Evolutionary conservation across 2,113 vertebrate species (phyloP), one percentile per base, ranked within the genome.

Genomic region (Sceloporus undulatus): DNA sequence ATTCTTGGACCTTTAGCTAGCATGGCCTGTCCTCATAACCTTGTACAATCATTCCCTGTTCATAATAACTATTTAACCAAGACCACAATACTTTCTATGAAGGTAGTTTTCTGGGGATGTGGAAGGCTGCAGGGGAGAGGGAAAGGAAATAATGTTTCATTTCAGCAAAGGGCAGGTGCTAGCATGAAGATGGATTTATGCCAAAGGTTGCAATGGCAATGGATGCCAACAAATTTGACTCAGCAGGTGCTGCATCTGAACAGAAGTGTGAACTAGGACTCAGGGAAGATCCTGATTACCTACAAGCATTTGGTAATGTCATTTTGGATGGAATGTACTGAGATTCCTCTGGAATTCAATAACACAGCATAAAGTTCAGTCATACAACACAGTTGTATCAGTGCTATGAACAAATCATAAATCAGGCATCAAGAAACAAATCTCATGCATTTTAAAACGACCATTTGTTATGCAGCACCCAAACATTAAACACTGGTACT

Each of bases 291-390:
- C 4, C 4, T 70, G 40, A 83, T 54, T 81, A 38, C 14, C 62
- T 82, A 40, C 85, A 87, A 27, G 1, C 54, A 65, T 84, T 81
- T 56, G 21, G 9, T 29, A 29, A 87, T 9, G 0, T 0, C 23
- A 78, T 48, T 11, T 79, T 38, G 8, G 68, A 0, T 19, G 11
- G 4, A 18, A 4, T 52, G 3, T 74, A 83, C 25, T 10, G 70
- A 83, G 42, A 87, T 10, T 34, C 10, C 81, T 83, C 40, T n/a
- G 4, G 2, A 66, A 84, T 66, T 87, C 11, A 27, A 52, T 52
- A 76, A n/a, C 54, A 73, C 21, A 70, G 62, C 14, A 75, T 83
- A 91, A 95, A 93, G 84, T 94, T 93, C 87, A 66, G 40, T 56
- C 42, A 77, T 74, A 80, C 84, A 68, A 34, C 85, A 73, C 65